These are phyloP conservation scores for Polypedilum pembai DNA, from an alignment of 1,140 invertebrate genomes.

Conservation along the genomic window DNA sequence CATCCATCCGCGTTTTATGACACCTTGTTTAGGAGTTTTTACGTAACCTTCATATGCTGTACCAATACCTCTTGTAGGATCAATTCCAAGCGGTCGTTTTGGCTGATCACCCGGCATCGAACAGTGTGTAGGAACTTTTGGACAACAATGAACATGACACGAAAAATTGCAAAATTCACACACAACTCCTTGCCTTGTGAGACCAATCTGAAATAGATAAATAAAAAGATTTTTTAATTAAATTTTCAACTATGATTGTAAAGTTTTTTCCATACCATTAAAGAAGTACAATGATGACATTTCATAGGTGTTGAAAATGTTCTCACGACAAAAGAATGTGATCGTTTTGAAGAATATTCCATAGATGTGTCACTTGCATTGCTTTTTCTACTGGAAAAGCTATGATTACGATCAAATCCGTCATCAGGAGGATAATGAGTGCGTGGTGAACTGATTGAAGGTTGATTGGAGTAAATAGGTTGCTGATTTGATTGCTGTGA, in stretches of 20 bases:
- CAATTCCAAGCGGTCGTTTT: conserved; percentile 82
- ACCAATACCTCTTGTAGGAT: conserved; percentile 86
- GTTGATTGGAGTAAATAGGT: conserved; percentile 19
- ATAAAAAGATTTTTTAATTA: background rate
- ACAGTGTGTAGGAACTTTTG: conserved; percentile 80
- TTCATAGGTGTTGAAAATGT: conserved; percentile 88
- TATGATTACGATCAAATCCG: conserved; percentile 53
- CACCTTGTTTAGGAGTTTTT: conserved; percentile 86
- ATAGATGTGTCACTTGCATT: conserved; percentile 72
- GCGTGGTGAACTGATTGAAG: background rate
- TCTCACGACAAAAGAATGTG: conserved; percentile 80
- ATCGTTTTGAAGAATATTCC: conserved; percentile 35
- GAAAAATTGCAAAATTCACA: conserved; percentile 89
- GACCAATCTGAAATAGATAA: conserved; percentile 54
- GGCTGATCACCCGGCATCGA: conserved; percentile 83
- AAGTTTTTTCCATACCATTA: conserved; percentile 57
- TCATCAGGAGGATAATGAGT: conserved; percentile 55
- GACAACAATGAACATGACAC: conserved; percentile 85
- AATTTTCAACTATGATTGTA: too few species aligned
- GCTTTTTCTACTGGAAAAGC: conserved; percentile 65
- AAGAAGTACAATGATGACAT: conserved; percentile 90
- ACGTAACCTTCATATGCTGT: conserved; percentile 94
- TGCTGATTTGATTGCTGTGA: conserved; percentile 25
- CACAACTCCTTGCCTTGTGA: conserved; percentile 82
- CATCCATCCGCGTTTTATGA: conserved; percentile 96